phyloP scores from a whole-genome alignment of 2,888 invertebrate genomes.

The Leptinotarsa tumamoca region DNA sequence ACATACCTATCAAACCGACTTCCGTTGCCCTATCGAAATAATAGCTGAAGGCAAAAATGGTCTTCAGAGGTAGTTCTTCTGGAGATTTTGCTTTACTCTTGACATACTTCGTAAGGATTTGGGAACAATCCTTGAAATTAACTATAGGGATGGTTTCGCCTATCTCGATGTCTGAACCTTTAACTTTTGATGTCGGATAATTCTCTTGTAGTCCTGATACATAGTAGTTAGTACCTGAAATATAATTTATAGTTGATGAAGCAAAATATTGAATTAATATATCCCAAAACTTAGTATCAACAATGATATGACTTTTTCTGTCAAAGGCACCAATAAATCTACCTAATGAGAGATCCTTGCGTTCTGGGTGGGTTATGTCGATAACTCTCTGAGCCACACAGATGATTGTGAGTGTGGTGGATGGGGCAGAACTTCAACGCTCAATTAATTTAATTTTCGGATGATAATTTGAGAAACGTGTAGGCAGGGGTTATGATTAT shows the following conservation, averaged over 20 bases:
- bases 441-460: too few species aligned
- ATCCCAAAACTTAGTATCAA: too few species aligned
- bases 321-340: too few species aligned
- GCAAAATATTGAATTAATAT: too few species aligned
- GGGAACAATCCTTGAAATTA: conserved; percentile 72
- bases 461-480: too few species aligned
- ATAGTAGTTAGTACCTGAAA: conserved; percentile 75
- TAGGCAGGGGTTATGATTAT: too few species aligned
- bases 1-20: conserved; percentile 79
- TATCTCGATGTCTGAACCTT: conserved; percentile 69
- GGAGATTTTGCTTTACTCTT: conserved; percentile 64
- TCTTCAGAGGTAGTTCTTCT: conserved; percentile 63
- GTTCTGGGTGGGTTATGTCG: too few species aligned
- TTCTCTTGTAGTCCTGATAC: conserved; percentile 69
- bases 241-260: not conserved
- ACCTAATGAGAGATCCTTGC: too few species aligned
- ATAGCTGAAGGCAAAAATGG: conserved; percentile 91
- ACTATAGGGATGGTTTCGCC: conserved; percentile 73
- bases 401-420: too few species aligned
- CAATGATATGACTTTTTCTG: too few species aligned
- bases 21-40: conserved; percentile 94
- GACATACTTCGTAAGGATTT: conserved; percentile 72
- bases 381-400: too few species aligned
- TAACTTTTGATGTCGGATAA: conserved; percentile 56
- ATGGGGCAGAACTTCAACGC: too few species aligned